phyloP scores from a whole-genome alignment of 2,888 invertebrate genomes.

The Choreutis nemorana region DNA sequence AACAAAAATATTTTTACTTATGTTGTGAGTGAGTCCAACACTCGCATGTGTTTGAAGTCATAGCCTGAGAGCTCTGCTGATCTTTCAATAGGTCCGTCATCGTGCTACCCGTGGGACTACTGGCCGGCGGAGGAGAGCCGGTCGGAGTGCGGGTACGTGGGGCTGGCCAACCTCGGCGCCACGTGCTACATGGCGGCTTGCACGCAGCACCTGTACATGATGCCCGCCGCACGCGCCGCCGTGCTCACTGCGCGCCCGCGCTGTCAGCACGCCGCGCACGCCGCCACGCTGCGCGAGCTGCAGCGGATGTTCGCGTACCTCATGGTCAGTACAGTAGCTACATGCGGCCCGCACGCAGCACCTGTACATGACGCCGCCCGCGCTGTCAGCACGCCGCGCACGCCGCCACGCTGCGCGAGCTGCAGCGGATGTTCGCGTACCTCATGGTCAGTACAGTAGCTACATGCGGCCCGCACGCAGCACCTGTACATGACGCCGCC shows the following conservation, averaged over 20 bases:
- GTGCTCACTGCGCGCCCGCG: slow-evolving; percentile 81
- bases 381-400: too few species aligned
- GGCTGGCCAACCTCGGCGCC: slow-evolving; percentile 92
- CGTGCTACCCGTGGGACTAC: slow-evolving; percentile 95
- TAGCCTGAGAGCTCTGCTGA: too few species aligned
- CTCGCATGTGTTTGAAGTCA: too few species aligned
- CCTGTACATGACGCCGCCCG: too few species aligned
- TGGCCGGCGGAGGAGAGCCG: slow-evolving; percentile 97
- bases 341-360: too few species aligned
- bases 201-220: slow-evolving; percentile 97
- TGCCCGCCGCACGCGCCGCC: slow-evolving; percentile 90
- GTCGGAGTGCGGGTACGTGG: slow-evolving; percentile 94
- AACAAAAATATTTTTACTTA: too few species aligned
- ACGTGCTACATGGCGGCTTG: slow-evolving; percentile 98
- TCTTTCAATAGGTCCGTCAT: slow-evolving; percentile 76
- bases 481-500: too few species aligned
- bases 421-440: background rate
- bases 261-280: slow-evolving; percentile 71
- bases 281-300: slow-evolving; percentile 82
- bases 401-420: background rate
- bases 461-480: too few species aligned
- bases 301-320: slow-evolving; percentile 96
- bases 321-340: slow-evolving; percentile 68
- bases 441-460: too few species aligned
- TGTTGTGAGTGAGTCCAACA: too few species aligned